A percentile compares a stretch with the other conserved stretches of the same genome.
Evolutionary conservation across 2,113 vertebrate genomes (phyloP).

Genomic region (Anoplopoma fimbria): DNA sequence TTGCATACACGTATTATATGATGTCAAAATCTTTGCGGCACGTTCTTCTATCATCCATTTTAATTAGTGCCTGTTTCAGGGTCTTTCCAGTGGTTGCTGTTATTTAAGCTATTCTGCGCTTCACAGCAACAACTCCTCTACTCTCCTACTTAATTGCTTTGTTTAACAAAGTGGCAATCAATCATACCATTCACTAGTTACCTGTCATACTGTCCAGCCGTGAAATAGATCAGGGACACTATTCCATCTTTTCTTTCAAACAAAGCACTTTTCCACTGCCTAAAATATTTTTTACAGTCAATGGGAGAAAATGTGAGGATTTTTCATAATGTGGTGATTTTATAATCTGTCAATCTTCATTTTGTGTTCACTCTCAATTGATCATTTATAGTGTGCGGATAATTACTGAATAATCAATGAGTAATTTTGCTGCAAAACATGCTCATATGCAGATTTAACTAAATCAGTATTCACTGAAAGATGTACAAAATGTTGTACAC

Average conservation of each 20-base stretch:
- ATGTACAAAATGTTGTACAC: neutral
- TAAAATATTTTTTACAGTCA: constrained; percentile 52
- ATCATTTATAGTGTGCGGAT: constrained; percentile 32
- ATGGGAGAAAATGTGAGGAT: constrained; percentile 41
- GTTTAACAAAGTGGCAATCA: constrained; percentile 83
- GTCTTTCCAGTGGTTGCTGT: constrained; percentile 65
- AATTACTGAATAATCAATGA: constrained; percentile 43
- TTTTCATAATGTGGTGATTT: constrained; percentile 49
- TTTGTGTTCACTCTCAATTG: constrained; percentile 29
- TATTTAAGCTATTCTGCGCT: constrained; percentile 64
- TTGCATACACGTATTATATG: constrained; percentile 10
- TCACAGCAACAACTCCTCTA: constrained; percentile 65
- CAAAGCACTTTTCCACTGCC: constrained; percentile 49
- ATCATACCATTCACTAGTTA: constrained; percentile 77
- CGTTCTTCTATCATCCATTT: constrained; percentile 69
- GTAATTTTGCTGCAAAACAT: constrained; percentile 15
- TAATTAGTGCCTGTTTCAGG: constrained; percentile 69
- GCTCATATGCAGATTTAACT: constrained; percentile 9
- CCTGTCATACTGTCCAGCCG: constrained; percentile 75
- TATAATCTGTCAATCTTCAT: constrained; percentile 72
- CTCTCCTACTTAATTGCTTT: constrained; percentile 80
- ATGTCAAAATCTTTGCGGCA: constrained; percentile 26
- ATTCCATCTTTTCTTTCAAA: constrained; percentile 60
- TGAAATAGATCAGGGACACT: constrained; percentile 76
- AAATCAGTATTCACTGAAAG: neutral